Base-by-base conservation (phyloP, 1,140 invertebrate species). In the Bombus confusus region DNA sequence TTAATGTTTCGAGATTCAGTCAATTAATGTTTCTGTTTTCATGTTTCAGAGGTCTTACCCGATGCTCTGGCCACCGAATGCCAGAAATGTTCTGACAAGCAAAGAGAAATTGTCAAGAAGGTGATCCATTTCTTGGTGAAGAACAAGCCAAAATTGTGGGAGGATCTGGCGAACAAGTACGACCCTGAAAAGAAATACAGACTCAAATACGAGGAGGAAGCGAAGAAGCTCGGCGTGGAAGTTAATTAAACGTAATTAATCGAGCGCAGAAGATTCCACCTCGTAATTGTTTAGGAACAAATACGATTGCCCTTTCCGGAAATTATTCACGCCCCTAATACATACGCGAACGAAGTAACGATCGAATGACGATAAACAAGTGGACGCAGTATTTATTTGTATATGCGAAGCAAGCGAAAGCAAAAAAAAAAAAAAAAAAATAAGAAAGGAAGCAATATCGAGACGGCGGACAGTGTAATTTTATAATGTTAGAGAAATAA, bases 21-120 rank as follows among this genome's bases (percentile, higher is more conserved):
- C 28, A 12, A 62, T 28, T n/a, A n/a, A 28, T 37, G 47, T 31
- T 0, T 15, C 13, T 31, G 8, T 52, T n/a, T 22, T 2, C 12
- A 41, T 1, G 0, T 43, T 43, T 91, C 37, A 96, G 96, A 93
- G n/a, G 73, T 95, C 3, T 91, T 97, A 2, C 95, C 95, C 12
- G 97, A 97, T 59, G 97, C 96, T 3, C 85, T 97, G 13, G 93
- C 96, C 84, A 97, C 96, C 1, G 96, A 95, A 8, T 97, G 97
- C 87, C 88, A 82, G 15, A 97, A 97, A 92, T 97, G 97, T 84
- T 96, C 95, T 39, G 95, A 96, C 5, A 95, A 93, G 37, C 97
- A 97, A 87, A 95, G 94, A 69, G 87, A 95, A 0, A 95, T 95
- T 25, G 92, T 95, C 0, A 93, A 95, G 25, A 96, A 95, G 86